Evolutionary conservation across 2,113 vertebrate species (phyloP).

Genomic region (Donacobius atricapilla): DNA sequence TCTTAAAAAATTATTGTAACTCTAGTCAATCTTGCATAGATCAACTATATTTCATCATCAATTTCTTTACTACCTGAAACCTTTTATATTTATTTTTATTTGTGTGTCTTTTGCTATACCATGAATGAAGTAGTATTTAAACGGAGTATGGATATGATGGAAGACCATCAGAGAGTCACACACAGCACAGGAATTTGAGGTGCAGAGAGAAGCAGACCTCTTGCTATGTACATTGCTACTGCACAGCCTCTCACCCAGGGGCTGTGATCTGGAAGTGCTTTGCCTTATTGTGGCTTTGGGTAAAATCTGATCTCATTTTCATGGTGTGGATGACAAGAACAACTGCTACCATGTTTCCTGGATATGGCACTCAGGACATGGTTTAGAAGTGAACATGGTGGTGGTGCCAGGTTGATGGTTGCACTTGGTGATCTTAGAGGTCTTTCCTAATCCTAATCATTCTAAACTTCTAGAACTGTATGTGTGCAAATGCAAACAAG

Average conservation of each 20-base stretch:
- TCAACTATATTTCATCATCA: not conserved
- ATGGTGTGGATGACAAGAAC: not conserved
- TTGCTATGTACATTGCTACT: fast-evolving
- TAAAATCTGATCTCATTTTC: not conserved
- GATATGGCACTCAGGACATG: not conserved
- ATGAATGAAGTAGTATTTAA: not conserved
- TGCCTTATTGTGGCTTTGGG: not conserved
- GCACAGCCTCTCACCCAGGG: fast-evolving
- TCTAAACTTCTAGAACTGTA: not conserved
- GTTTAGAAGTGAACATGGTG: not conserved
- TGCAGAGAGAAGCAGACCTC: not conserved
- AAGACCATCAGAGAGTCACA: not conserved
- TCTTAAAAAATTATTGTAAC: not conserved
- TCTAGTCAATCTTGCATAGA: not conserved
- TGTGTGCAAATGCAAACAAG: not conserved
- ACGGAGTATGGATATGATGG: not conserved
- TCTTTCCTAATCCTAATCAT: not conserved
- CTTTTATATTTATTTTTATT: not conserved
- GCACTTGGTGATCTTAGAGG: not conserved
- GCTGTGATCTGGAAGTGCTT: not conserved
- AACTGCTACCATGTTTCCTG: not conserved
- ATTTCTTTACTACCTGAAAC: not conserved
- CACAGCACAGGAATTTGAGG: not conserved
- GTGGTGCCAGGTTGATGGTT: not conserved
- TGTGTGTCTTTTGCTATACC: not conserved